A percentile compares a stretch with the other conserved stretches of the same genome.
Evolutionary conservation across 2,113 vertebrate species (phyloP).

Genomic region (Balaenoptera acutorostrata): DNA sequence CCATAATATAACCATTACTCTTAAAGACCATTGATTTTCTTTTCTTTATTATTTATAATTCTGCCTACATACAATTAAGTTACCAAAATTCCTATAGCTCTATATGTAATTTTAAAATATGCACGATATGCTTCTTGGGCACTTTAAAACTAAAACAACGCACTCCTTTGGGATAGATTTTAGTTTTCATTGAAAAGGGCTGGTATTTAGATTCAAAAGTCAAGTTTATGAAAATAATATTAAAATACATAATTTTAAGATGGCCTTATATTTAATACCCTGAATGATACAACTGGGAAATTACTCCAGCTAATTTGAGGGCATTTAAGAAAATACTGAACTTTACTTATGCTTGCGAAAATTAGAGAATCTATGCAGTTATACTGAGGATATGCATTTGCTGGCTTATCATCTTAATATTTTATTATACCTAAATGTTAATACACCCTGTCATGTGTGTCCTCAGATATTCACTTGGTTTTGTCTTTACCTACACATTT

Average conservation of each 20-base stretch:
- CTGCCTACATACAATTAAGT: neutral
- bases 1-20: neutral
- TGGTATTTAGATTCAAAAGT: neutral
- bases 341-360: neutral
- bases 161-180: neutral
- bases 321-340: neutral
- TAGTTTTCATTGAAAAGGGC: neutral
- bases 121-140: neutral
- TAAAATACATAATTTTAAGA: neutral
- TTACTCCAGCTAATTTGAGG: neutral
- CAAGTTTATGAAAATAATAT: neutral
- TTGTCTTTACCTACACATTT: neutral
- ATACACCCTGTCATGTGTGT: neutral
- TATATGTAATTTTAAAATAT: conserved; percentile 5
- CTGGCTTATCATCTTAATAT: neutral
- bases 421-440: neutral
- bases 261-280: neutral
- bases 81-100: neutral
- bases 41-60: neutral
- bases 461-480: neutral
- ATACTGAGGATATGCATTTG: neutral
- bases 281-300: neutral
- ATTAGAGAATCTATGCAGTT: neutral
- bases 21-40: neutral
- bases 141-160: neutral